Percentiles rank a stretch among this genome's conserved stretches.
These are phyloP conservation scores for Pogona vitticeps DNA, from an alignment of 2,113 vertebrate species.

Conservation along the genomic window DNA sequence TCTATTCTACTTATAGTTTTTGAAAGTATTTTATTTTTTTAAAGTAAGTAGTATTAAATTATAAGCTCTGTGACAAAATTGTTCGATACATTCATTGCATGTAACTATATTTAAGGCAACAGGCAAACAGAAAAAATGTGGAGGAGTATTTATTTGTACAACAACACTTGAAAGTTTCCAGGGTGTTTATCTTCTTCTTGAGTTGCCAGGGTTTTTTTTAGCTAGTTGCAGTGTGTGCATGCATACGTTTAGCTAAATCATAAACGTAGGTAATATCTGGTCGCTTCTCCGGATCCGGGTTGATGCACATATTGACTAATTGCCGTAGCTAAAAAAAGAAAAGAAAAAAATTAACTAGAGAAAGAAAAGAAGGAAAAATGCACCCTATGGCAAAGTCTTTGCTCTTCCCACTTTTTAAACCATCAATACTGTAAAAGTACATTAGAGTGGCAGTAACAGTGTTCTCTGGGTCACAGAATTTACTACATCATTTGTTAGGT, in stretches of 20 bases:
- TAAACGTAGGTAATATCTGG: constrained; percentile 96
- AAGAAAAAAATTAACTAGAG: background rate
- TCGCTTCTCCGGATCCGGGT: constrained; percentile 96
- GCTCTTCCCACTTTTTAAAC: background rate
- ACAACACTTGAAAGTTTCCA: constrained; percentile 50
- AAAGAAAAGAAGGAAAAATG: background rate
- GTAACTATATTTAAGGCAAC: constrained; percentile 48
- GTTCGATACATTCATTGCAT: constrained; percentile 58
- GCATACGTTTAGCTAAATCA: constrained; percentile 93
- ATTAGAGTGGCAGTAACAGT: background rate
- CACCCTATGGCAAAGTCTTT: background rate
- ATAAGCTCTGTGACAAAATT: constrained; percentile 69
- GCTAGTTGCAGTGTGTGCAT: constrained; percentile 84
- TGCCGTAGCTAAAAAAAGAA: constrained; percentile 86
- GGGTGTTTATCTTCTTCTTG: constrained; percentile 6
- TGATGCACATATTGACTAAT: constrained; percentile 98
- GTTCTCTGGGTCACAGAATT: background rate
- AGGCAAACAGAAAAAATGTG: constrained; percentile 46
- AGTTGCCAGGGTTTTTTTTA: constrained; percentile 58
- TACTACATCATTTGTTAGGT: background rate
- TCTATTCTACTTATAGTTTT: background rate
- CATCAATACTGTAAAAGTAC: background rate
- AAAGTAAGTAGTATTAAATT: constrained; percentile 44
- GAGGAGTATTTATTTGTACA: constrained; percentile 35
- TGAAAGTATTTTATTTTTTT: constrained; percentile 6